phyloP scores from a whole-genome alignment of 1,140 invertebrate genomes.

The Radopholus similis region DNA sequence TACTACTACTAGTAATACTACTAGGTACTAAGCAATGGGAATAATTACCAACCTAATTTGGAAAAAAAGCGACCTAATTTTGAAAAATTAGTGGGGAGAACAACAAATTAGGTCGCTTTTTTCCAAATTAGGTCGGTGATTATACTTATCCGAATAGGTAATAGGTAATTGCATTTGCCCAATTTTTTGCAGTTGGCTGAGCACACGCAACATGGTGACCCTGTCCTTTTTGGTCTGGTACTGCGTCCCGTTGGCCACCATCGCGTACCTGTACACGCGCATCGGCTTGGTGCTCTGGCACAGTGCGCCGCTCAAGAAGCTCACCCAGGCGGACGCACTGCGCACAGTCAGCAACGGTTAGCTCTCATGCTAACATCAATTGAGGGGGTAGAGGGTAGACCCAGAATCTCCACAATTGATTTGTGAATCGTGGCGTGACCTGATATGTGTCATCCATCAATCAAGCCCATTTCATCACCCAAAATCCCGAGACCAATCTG shows the following conservation, averaged over 20 bases:
- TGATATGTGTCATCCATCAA: neutral
- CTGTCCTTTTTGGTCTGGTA: conserved; percentile 54
- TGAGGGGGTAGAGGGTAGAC: neutral
- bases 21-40: neutral
- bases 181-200: conserved; percentile 14
- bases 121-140: too few relatives aligned
- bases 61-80: too few relatives aligned
- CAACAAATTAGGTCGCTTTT: too few relatives aligned
- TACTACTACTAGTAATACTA: neutral
- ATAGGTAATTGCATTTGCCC: too few relatives aligned
- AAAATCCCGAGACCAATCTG: too few relatives aligned
- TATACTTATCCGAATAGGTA: too few relatives aligned
- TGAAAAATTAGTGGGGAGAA: too few relatives aligned
- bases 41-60: too few relatives aligned
- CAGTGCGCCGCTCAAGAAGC: conserved; percentile 22
- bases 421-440: neutral
- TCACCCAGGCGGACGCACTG: conserved; percentile 20
- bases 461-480: neutral
- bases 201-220: conserved; percentile 40
- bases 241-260: conserved; percentile 42
- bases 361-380: neutral
- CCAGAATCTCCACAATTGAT: neutral
- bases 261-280: conserved; percentile 50
- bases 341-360: conserved; percentile 10
- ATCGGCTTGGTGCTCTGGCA: conserved; percentile 56